Evolutionary conservation across 2,888 invertebrate species (phyloP), one percentile per base, ranked within the genome.

Genomic region (Erpobdella octoculata): DNA sequence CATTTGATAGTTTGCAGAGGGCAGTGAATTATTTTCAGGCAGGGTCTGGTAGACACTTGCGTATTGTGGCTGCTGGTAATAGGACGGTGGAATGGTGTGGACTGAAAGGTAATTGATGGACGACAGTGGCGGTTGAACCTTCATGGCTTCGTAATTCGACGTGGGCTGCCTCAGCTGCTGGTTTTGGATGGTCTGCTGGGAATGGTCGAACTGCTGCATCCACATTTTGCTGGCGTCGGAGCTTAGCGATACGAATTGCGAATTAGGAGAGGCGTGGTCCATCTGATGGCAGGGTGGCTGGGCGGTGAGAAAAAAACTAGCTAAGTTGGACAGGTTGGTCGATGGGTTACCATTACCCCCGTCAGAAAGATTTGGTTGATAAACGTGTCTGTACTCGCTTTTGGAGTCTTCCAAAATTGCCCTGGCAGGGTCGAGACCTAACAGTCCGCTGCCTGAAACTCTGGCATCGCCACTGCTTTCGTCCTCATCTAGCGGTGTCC

Each of bases 141-240:
- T 53, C 53, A n/a, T n/a, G n/a, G 53, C 1, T 53, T 53, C 53
- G 15, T 25, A 25, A 15, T 37, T 46, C 18, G 41, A 28, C 18
- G 25, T n/a, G 46, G 25, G 12, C 28, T 28, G 46, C n/a, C 35
- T 62, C 38, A 41, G 46, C 25, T 38, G 67, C 21, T 41, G 18
- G 25, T 36, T 21, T 18, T 41, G 46, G 12, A 41, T 41, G 21
- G n/a, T 46, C 18, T 68, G 25, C 25, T 41, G 25, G 0, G 28
- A 25, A 15, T 53, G 48, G 53, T 69, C 58, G 37, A 58, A 21
- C 21, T 9, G 69, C 58, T 58, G 69, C 69, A 69, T 58, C 69
- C 69, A 69, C 58, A 35, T 36, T 25, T 69, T 69, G 36, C 36
- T 37, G 2, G 58, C 28, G 58, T 69, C 58, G 12, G 38, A 31